Evolutionary conservation across 1,140 invertebrate genomes (phyloP), one percentile per base, ranked within the genome.

Genomic region (Platyscapa corneri): DNA sequence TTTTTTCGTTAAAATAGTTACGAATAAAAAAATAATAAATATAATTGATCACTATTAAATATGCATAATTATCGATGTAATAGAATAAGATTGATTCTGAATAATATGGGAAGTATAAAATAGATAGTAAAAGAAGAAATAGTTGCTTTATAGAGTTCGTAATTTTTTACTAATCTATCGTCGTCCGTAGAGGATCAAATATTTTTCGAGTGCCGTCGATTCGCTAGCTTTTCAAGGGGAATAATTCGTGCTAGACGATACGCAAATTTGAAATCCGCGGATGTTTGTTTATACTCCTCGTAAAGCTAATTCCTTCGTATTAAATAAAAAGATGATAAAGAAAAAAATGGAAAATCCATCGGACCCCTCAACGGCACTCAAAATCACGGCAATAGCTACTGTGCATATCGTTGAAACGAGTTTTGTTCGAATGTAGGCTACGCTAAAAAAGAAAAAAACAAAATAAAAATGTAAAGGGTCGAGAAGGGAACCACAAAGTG

Each of bases 401-500:
- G 64, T 67, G 12, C 30, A 34, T 14, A 34, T 34, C 16, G 32
- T 32, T 32, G 8, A 10, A 34, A 30, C 30, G 30, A 67, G 64
- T 32, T 67, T 67, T 67, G 12, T 67, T 14, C 16, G 7, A 34
- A 67, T 34, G 64, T 14, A 67, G 30, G 6, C 30, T 10, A 34
- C 3, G 1, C 34, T 6, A 72, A 39, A 18, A 72, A 72, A 32
- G 23, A 72, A 39, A 39, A 72, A 72, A 46, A 46, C 12, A 46
- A 46, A 46, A 32, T 39, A 72, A 39, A 39, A 72, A 39, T 72
- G 67, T 39, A 39, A 72, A 72, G 34, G 3, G 67, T n/a, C 32
- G 65, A 64, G 65, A 34, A 37, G 65, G 14, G 65, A 34, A 37
- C 67, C 67, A 34, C 74, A 53, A 76, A 76, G 74, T 49, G 74